Conservation (phyloP, 1,140 invertebrate genomes). For the Cydia amplana region DNA sequence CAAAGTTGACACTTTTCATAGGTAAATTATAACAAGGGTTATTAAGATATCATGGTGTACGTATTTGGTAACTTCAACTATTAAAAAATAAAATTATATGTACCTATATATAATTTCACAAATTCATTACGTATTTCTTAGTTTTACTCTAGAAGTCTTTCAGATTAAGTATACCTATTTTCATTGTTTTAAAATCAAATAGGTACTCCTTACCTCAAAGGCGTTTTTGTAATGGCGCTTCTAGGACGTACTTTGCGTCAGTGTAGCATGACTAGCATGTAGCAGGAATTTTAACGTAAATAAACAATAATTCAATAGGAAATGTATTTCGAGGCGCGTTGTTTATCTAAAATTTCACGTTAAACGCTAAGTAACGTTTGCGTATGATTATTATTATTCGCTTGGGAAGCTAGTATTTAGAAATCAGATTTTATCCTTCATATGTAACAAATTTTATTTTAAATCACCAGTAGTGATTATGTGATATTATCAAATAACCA, state of each 20-base stretch:
- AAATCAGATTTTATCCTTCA: background rate
- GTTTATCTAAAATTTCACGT: conserved; percentile 25
- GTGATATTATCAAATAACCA: too few relatives aligned
- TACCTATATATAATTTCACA: too few relatives aligned
- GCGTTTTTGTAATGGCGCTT: background rate
- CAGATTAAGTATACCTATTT: background rate
- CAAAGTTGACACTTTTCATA: too few relatives aligned
- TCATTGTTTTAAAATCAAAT: background rate
- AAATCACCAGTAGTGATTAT: too few relatives aligned
- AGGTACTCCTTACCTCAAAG: background rate
- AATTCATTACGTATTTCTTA: too few relatives aligned
- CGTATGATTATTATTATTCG: background rate
- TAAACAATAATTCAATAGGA: conserved; percentile 28
- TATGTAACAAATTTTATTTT: background rate
- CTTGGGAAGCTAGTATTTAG: background rate
- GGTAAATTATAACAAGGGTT: too few relatives aligned
- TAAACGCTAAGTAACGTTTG: conserved; percentile 4
- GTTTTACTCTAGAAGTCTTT: background rate
- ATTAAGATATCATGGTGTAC: too few relatives aligned
- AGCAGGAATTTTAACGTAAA: conserved; percentile 29
- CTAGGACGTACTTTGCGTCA: conserved; percentile 17
- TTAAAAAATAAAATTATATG: too few relatives aligned
- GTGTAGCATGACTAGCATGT: background rate
- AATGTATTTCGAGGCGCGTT: conserved; percentile 17
- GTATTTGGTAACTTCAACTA: too few relatives aligned